phyloP scores from a whole-genome alignment of 2,888 invertebrate genomes.

The Scaptomyza flava region DNA sequence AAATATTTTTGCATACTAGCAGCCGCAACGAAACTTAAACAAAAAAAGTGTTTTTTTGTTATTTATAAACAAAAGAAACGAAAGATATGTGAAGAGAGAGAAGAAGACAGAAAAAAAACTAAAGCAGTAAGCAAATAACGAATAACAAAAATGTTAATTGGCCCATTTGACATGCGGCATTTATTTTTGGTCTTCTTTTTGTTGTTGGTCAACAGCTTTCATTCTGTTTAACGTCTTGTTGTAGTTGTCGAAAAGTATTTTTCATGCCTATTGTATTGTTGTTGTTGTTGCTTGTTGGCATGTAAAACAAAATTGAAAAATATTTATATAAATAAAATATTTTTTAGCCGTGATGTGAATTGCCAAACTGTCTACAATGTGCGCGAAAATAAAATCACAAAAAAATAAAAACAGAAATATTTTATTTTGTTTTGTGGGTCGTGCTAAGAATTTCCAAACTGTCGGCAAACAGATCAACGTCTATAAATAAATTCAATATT shows the following conservation, averaged over 20 bases:
- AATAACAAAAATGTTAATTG: conserved; percentile 80
- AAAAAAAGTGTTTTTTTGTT: conserved; percentile 59
- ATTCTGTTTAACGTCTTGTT: conserved; percentile 51
- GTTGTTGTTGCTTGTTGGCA: conserved; percentile 43
- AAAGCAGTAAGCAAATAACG: conserved; percentile 66
- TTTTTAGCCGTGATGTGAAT: conserved; percentile 73
- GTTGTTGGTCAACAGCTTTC: conserved; percentile 54
- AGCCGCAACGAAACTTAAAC: conserved; percentile 49
- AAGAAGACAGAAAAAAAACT: conserved; percentile 16
- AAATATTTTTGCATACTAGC: conserved; percentile 71
- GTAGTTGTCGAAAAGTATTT: conserved; percentile 69
- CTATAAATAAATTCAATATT: conserved; percentile 53
- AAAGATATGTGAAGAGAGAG: conserved; percentile 3
- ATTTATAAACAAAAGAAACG: conserved; percentile 75
- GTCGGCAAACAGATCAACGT: conserved; percentile 51
- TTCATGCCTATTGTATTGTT: conserved; percentile 31
- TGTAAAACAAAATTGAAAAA: conserved; percentile 35
- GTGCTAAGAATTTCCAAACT: conserved; percentile 62
- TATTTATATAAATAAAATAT: conserved; percentile 49
- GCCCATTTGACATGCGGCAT: conserved; percentile 80
- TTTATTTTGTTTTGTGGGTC: conserved; percentile 24
- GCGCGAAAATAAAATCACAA: conserved; percentile 37
- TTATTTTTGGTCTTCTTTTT: conserved; percentile 32
- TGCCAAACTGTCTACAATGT: conserved; percentile 72
- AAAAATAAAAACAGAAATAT: conserved; percentile 10